Base-by-base conservation (phyloP, 1,140 invertebrate genomes). In the Drosophila burlai region DNA sequence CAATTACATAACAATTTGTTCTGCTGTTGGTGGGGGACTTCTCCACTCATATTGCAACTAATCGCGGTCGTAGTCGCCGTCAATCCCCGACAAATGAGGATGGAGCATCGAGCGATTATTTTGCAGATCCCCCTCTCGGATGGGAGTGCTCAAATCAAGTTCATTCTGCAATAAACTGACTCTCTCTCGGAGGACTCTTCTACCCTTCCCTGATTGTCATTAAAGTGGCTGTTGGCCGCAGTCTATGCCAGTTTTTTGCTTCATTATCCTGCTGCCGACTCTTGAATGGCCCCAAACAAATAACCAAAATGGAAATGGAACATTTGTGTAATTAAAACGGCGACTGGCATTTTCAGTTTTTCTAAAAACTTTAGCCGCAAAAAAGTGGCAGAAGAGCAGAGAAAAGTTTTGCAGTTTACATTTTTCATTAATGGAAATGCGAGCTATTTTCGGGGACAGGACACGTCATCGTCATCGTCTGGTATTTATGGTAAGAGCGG, bases 1-100 rank as follows among this genome's bases (percentile, higher is more conserved):
- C 76, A 76, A 80, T 72, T 80, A 72, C 63, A 83, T 83, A 67
- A 55, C 75, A 83, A 79, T 83, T 77, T 77, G 58, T 46, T 66
- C 49, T 43, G 65, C 42, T 66, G 43, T 52, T 36, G 61, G 31
- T 16, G 13, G 60, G 50, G 45, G 11, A 55, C n/a, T 24, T 34
- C 24, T 50, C 11, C 16, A 52, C 29, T 34, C 15, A 49, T 40
- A 65, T 76, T 67, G 72, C 49, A 75, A 63, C 49, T 75, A 75
- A 75, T 75, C 69, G 69, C 21, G 58, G 13, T 71, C 36, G 65
- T 21, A 58, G 66, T 58, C 34, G 65, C 31, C 40, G 49, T 38
- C 18, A 57, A 58, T 54, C 52, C 65, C 66, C 64, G 13, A 31
- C 59, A 69, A 67, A 69, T 52, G 29, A 36, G 46, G 42, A 59